Percentiles rank a stretch among this genome's conserved stretches.
These are phyloP conservation scores for Halcyon senegalensis DNA, from an alignment of 2,113 vertebrate species.

Conservation along the genomic window DNA sequence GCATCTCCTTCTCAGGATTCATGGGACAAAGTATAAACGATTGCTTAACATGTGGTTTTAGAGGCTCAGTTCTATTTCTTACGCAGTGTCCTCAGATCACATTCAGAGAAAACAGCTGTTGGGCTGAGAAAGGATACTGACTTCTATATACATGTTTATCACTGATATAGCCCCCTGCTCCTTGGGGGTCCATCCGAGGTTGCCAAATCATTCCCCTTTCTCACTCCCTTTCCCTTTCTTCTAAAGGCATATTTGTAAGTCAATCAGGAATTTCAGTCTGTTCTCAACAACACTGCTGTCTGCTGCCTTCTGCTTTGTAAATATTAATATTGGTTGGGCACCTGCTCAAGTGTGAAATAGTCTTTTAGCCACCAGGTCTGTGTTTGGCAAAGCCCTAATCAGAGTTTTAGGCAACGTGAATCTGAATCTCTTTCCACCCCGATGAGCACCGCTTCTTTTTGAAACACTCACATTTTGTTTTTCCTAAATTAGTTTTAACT, in stretches of 20 bases:
- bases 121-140: not conserved
- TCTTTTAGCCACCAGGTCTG: not conserved
- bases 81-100: not conserved
- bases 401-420: not conserved
- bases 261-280: not conserved
- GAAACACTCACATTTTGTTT: not conserved
- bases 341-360: conserved; percentile 46
- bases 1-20: not conserved
- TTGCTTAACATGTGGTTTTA: not conserved
- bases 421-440: not conserved
- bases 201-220: not conserved
- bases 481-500: not conserved
- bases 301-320: conserved; percentile 42
- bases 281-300: not conserved
- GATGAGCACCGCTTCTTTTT: not conserved
- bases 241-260: not conserved
- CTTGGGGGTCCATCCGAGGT: not conserved
- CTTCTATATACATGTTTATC: not conserved
- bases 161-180: not conserved
- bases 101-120: not conserved
- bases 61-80: not conserved
- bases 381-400: conserved; percentile 17
- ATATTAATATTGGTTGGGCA: conserved; percentile 35
- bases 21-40: not conserved
- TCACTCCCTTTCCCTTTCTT: not conserved